phyloP scores from a whole-genome alignment of 2,888 invertebrate genomes.

The Cataglyphis albicans region DNA sequence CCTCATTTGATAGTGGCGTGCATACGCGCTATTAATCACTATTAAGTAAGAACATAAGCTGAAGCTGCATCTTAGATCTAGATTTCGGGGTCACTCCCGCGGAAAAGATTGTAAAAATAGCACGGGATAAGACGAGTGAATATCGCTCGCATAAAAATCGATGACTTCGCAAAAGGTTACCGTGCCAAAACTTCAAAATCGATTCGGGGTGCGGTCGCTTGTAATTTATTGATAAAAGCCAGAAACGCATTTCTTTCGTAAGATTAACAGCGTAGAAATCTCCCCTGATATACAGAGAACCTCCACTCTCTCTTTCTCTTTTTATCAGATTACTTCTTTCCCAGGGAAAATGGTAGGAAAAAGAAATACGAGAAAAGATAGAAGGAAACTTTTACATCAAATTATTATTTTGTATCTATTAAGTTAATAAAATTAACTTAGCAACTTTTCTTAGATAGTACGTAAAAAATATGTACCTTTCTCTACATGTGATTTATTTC shows the following conservation, averaged over 20 bases:
- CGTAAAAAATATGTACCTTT: background rate
- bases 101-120: constrained; percentile 49
- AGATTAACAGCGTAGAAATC: background rate
- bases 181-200: constrained; percentile 43
- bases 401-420: background rate
- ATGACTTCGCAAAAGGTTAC: constrained; percentile 37
- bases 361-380: background rate
- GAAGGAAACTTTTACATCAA: background rate
- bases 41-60: constrained; percentile 35
- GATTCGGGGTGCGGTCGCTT: constrained; percentile 22
- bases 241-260: background rate
- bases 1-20: constrained; percentile 39
- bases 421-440: background rate
- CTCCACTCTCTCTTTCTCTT: background rate
- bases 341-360: background rate
- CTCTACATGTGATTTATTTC: background rate
- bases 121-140: constrained; percentile 4
- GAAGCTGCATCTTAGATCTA: constrained; percentile 49
- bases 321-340: background rate
- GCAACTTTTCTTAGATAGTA: background rate
- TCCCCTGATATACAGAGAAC: background rate
- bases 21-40: constrained; percentile 56
- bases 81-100: constrained; percentile 53
- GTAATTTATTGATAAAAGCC: constrained; percentile 30
- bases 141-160: constrained; percentile 40